Conservation (phyloP, 2,797 vertebrate species). For the Florisuga fusca region DNA sequence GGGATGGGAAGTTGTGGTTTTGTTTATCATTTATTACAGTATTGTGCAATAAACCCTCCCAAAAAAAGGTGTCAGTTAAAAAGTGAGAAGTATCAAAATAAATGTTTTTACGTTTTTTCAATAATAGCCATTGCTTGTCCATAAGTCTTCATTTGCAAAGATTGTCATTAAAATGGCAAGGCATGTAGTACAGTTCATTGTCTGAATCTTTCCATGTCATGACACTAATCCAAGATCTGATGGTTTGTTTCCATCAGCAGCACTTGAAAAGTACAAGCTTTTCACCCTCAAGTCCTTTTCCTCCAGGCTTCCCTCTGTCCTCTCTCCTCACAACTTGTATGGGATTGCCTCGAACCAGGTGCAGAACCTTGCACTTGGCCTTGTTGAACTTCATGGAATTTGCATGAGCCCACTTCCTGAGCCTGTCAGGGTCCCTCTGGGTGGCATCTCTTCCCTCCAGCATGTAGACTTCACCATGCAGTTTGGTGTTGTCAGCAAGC, state of each 20-base stretch:
- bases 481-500: too few species aligned
- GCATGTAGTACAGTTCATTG: neutral
- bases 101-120: neutral
- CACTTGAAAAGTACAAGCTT: neutral
- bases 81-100: neutral
- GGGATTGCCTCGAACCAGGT: too few species aligned
- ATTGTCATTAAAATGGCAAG: neutral
- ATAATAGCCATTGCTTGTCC: neutral
- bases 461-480: too few species aligned
- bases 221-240: neutral
- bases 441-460: too few species aligned
- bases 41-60: neutral
- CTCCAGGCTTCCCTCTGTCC: neutral
- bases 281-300: neutral
- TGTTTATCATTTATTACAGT: neutral
- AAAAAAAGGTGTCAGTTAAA: neutral
- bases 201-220: neutral
- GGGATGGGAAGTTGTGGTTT: neutral
- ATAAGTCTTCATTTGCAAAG: neutral
- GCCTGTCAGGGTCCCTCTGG: too few species aligned
- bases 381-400: too few species aligned
- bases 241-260: neutral
- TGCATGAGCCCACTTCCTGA: too few species aligned
- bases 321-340: neutral
- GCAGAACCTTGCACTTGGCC: too few species aligned